Evolutionary conservation across 2,888 invertebrate genomes (phyloP), one percentile per base, ranked within the genome.

Genomic region (Pardosa pseudoannulata): DNA sequence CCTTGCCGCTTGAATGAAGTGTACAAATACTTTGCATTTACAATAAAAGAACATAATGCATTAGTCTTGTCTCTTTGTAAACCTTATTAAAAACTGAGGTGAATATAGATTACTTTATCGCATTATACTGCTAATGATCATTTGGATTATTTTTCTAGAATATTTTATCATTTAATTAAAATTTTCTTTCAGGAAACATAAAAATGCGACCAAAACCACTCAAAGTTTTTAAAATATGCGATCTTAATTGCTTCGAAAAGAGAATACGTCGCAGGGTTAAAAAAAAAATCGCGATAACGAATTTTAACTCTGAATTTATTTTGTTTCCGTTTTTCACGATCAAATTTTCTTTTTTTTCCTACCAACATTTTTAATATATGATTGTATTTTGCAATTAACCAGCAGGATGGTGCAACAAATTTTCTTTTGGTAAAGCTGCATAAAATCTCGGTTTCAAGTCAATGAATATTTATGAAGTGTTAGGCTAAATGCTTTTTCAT

Each of bases 401-500:
- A 72, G 64, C 50, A 71, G 46, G 71, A 72, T 46, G 78, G 74
- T 74, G 56, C 67, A 70, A 50, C 73, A 74, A 28, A 67, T 80
- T 71, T 68, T 41, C 50, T 67, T 73, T 62, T 70, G 79, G 70
- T 79, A 75, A 79, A 86, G 74, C 32, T 79, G 79, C 86, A 86
- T 79, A 86, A 86, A 85, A 86, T 86, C 86, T 86, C 86, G 86
- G 86, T 86, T 86, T 86, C 79, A 31, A 36, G 19, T 70, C 70
- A 62, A 86, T 86, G 86, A 86, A 86, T 86, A 86, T 86, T 86
- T 86, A 86, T 86, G 86, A 79, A 36, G 70, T 62, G 67, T 72
- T 83, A 62, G 76, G 76, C 82, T 83, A 83, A 83, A 83, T 83
- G 76, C 82, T 85, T 85, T 85, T 85, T 78, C 83, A 64, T 85